Conservation (phyloP, 2,113 vertebrate genomes). For the Eonycteris spelaea region DNA sequence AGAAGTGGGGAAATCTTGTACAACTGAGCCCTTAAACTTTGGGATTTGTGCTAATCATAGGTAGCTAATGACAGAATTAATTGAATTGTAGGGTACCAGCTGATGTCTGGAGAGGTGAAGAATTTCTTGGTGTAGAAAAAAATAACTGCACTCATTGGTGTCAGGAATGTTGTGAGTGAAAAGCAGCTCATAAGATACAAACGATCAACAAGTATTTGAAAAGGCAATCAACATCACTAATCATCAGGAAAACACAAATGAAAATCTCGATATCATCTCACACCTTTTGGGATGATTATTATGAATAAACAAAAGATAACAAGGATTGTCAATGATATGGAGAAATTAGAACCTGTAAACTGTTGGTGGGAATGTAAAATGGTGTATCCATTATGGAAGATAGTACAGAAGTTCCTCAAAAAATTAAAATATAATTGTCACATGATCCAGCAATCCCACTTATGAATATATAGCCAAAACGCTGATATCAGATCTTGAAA, state of each 20-base stretch:
- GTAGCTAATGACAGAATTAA: neutral
- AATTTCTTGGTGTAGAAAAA: neutral
- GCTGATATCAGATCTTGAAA: neutral
- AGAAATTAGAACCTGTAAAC: neutral
- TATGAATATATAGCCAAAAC: neutral
- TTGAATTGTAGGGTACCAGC: neutral
- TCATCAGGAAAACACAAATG: neutral
- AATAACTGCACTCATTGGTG: neutral
- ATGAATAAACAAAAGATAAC: neutral
- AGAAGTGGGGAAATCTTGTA: neutral
- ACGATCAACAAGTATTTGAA: neutral
- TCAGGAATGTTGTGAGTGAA: neutral
- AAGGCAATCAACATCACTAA: neutral
- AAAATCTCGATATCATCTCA: neutral
- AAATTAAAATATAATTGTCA: neutral
- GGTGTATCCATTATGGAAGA: neutral
- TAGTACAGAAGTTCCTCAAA: too few relatives aligned
- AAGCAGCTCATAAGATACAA: neutral
- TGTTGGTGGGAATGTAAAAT: neutral
- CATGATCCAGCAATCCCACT: neutral
- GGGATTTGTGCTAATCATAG: neutral
- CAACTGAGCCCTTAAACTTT: neutral
- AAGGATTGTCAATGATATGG: neutral
- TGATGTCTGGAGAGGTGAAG: neutral
- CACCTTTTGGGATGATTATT: neutral